Evolutionary conservation across 92 coral and sea anemone genomes (phyloP), one percentile per base, ranked within the genome.

Genomic region (Phenganax stokvisi): DNA sequence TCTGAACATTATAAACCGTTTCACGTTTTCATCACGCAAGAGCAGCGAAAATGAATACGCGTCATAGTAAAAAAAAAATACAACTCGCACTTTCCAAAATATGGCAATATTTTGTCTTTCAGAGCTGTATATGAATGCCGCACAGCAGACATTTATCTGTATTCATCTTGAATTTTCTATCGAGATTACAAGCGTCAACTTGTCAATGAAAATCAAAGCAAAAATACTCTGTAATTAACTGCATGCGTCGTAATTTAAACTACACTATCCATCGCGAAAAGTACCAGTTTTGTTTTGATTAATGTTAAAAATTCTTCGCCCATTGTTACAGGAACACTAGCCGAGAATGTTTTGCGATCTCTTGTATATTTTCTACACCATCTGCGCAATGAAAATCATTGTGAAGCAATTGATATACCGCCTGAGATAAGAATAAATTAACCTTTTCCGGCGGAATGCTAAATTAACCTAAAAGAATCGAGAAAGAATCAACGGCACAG

Each of bases 391-490:
- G 53, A 29, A 68, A 68, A 20, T 53, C 53, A 68, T 68, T 68
- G 47, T 68, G 31, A 68, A 30, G 53, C 31, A 68, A 68, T 16
- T 68, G 73, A 30, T 30, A 68, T 29, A 3, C 47, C 47, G 17
- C 53, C 73, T 68, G 11, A 30, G 53, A 68, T 30, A 68, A 68
- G n/a, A 68, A 30, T 28, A 28, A 58, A 56, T 58, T 75, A 55
- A 20, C 20, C 10, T 30, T 56, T 56, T 75, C 60, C 64, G 60
- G 53, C 30, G 13, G 20, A 54, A 5, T 30, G 13, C 75, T 47
- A 2, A 37, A 71, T 71, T 71, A 20, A 44, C 25, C 20, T 47
- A 6, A 53, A 53, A 71, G 25, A 13, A 31, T 12, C 1, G 75
- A 11, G n/a, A 31, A 54, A 25, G 16, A 54, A 52, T 52, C 44